A percentile compares a stretch with the other conserved stretches of the same genome.
phyloP scores from a whole-genome alignment of 1,140 invertebrate species.

The Ceratina japonica region DNA sequence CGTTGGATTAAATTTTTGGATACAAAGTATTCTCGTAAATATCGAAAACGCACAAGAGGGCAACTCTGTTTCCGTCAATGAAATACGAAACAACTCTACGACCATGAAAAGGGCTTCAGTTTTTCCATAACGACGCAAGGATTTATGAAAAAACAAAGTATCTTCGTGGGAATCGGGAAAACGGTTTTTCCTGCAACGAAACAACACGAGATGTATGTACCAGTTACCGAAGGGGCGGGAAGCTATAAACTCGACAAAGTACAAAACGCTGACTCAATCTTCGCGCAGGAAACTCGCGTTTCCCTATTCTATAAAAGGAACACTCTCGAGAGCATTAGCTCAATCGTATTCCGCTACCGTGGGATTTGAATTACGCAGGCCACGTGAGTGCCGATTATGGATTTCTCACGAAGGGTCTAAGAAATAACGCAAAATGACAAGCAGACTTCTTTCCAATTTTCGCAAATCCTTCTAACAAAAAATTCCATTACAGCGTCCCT shows the following conservation, averaged over 20 bases:
- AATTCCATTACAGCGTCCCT: background rate
- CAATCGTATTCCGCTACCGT: constrained; percentile 7
- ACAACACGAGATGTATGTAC: constrained; percentile 18
- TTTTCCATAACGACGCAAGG: background rate
- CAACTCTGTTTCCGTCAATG: background rate
- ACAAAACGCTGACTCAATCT: constrained; percentile 47
- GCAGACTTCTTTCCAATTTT: no score
- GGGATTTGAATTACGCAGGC: constrained; percentile 11
- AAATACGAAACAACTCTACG: background rate
- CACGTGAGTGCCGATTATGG: background rate
- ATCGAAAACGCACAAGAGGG: background rate
- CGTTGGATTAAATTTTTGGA: no score
- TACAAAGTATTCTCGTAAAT: background rate
- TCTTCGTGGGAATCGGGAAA: background rate
- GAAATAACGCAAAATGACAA: background rate
- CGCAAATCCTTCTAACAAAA: background rate
- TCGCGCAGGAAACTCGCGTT: constrained; percentile 16
- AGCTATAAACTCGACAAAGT: constrained; percentile 43
- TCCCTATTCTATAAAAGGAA: constrained; percentile 26
- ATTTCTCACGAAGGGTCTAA: background rate
- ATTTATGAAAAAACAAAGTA: background rate
- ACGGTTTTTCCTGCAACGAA: background rate
- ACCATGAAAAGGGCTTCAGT: background rate
- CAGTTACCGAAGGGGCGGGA: constrained; percentile 22
- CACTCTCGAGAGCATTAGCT: constrained; percentile 13